Evolutionary conservation across 2,113 vertebrate genomes (phyloP), one percentile per base, ranked within the genome.

Genomic region (Lepus timidus): DNA sequence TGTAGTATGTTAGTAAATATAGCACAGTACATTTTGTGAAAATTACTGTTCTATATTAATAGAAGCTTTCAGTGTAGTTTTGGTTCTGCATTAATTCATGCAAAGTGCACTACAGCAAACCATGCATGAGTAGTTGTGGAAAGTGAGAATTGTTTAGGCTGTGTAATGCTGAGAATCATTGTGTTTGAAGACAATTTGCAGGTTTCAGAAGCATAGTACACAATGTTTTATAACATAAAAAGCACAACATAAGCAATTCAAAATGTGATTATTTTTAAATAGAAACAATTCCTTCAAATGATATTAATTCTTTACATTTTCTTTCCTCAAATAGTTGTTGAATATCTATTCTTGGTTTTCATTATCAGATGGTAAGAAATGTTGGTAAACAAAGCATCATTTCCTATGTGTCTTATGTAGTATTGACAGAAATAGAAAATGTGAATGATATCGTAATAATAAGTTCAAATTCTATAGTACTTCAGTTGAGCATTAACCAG

Each of bases 1-100:
- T 85, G 74, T 36, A 91, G 79, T 80, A 33, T 39, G 22, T 55
- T 85, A 91, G 88, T 64, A 85, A 92, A 96, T 85, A 85, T 16
- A 85, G 79, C 44, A 36, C 39, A 74, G n/a, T 22, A 25, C 51
- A 58, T 55, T 95, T 91, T 89, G 13, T 10, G 58, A 92, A 80
- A 85, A 36, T 88, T 58, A 68, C 71, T 74, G 73, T 75, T 79
- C 84, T 93, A 19, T 84, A 85, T 88, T 85, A 85, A 89, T 85
- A 91, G 74, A 51, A 31, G 62, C 23, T 92, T 25, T 92, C 78
- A 61, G 74, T 68, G 55, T 58, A 31, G 67, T 81, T 85, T 92
- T 61, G 33, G 51, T 91, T 67, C 51, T 88, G 3, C 49, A 44
- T 25, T 91, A 80, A 55, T 89, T 89, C 52, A 33, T 84, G 62